phyloP scores from a whole-genome alignment of 2,797 vertebrate genomes.

The Anabacerthia variegaticeps region DNA sequence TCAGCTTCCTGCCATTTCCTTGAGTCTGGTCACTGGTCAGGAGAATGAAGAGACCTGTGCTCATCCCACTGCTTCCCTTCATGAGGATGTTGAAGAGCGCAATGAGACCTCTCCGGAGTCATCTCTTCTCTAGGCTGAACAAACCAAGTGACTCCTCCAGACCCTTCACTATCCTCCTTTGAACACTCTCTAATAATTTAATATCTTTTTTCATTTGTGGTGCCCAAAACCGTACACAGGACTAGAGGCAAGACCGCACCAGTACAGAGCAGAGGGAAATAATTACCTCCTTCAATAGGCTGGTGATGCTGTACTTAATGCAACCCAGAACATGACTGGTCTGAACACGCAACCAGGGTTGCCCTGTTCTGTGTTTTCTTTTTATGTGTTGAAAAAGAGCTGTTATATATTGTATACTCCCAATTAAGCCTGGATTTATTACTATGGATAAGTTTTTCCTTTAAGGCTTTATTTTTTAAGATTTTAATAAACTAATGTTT shows the following conservation, averaged over 20 bases:
- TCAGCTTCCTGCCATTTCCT: neutral
- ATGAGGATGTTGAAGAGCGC: neutral
- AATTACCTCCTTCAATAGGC: fast-evolving
- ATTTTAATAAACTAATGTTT: too few species aligned
- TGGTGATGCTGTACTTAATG: fast-evolving
- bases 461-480: too few species aligned
- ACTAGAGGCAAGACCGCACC: fast-evolving
- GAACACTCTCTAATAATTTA: too few species aligned
- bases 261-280: fast-evolving
- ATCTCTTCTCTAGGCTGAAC: neutral
- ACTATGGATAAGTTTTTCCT: too few species aligned
- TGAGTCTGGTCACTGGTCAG: neutral
- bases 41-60: neutral
- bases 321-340: fast-evolving
- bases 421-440: too few species aligned
- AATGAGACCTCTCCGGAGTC: fast-evolving
- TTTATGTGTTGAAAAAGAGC: neutral
- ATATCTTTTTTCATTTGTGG: fast-evolving
- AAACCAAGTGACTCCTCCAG: neutral
- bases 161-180: neutral
- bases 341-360: neutral
- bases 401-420: too few species aligned
- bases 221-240: neutral
- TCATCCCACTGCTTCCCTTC: too few species aligned
- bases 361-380: neutral